A percentile compares a stretch with the other conserved stretches of the same genome.
phyloP scores from a whole-genome alignment of 2,888 invertebrate genomes.

The Apamea monoglypha region DNA sequence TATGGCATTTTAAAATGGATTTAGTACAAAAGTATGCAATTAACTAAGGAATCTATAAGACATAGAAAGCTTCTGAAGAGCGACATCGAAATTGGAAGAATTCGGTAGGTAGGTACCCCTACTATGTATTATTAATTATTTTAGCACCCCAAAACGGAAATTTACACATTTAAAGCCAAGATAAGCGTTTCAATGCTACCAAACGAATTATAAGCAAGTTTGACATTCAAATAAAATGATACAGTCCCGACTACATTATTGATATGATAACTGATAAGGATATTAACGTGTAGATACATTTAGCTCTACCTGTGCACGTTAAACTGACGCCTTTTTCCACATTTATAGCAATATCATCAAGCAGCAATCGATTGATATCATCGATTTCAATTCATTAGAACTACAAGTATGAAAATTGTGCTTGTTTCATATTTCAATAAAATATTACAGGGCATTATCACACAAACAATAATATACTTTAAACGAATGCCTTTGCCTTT shows the following conservation, averaged over 20 bases:
- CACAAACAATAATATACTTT: constrained; percentile 7
- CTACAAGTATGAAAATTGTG: not conserved
- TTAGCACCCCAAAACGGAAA: constrained; percentile 8
- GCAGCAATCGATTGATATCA: constrained; percentile 24
- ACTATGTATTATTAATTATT: not conserved
- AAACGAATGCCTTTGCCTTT: not conserved
- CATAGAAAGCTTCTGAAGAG: not conserved
- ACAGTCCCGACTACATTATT: constrained; percentile 30
- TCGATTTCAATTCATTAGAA: not conserved
- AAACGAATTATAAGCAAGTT: constrained; percentile 33
- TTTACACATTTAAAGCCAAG: constrained; percentile 15
- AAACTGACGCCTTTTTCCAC: constrained; percentile 24
- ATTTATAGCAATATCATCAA: constrained; percentile 25
- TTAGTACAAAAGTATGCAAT: too few relatives aligned
- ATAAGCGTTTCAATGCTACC: constrained; percentile 42
- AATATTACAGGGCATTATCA: not conserved
- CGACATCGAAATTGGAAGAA: not conserved
- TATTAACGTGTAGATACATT: constrained; percentile 25
- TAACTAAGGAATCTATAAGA: not conserved
- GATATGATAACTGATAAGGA: constrained; percentile 52
- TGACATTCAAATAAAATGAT: constrained; percentile 49
- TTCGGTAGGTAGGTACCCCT: not conserved
- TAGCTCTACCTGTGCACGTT: not conserved
- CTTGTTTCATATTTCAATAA: not conserved
- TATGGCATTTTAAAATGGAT: not conserved